Evolutionary conservation across 1,140 invertebrate genomes (phyloP), one percentile per base, ranked within the genome.

Genomic region (Hermatobates lingyangjiaoensis): DNA sequence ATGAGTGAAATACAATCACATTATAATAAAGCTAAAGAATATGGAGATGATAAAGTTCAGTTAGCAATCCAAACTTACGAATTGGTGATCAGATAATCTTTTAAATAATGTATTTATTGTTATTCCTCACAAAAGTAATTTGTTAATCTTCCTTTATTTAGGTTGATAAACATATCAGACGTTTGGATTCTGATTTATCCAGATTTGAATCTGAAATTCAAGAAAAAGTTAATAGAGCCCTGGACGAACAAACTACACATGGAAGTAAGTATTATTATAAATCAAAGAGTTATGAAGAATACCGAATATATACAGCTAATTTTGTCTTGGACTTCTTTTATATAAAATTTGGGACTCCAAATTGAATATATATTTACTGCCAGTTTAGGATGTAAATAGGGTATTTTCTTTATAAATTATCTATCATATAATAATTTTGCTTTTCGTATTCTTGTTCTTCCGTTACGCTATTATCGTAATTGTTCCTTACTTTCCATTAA

Each of bases 1-100:
- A 72, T 92, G 30, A 74, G 79, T 54, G 81, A 84, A 50, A 94
- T 96, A 52, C 81, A 89, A 63, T 79, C 77, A 56, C 68, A 87
- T 26, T 92, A 90, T 60, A 86, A 87, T 57, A 90, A 91, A 66
- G 86, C 87, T 14, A 90, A 89, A 65, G 87, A 90, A 62, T 90
- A 88, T 64, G 89, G 89, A 0, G 92, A 97, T 65, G 92, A 96
- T 61, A 98, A 97, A 73, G 90, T 96, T 14, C 89, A 95, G 64
- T 70, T 98, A 52, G 91, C 93, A 1, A 95, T 96, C 67, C 92
- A 97, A 68, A 97, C 92, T 0, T 98, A 98, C 66, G 93, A 98
- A 71, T 71, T 97, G 65, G 12, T 10, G 23, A n/a, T 46, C 15
- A n/a, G n/a, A n/a, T n/a, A n/a, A n/a, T n/a, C n/a, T n/a, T n/a